A percentile compares a stretch with the other conserved stretches of the same genome.
These are phyloP conservation scores for Cynopterus brachyotis DNA, from an alignment of 2,113 vertebrate species.

Conservation along the genomic window DNA sequence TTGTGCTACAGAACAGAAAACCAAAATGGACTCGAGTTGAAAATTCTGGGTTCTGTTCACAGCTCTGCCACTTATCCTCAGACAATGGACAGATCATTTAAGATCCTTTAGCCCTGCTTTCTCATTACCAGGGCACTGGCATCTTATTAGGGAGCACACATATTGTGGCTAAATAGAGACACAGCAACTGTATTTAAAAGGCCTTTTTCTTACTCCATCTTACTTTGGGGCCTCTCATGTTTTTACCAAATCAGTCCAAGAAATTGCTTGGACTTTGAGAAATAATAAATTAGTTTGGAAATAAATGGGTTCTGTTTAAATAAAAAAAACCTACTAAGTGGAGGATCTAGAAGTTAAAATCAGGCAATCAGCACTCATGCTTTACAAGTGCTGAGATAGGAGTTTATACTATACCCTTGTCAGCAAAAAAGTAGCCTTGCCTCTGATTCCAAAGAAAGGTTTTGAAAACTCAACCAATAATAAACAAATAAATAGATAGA, in stretches of 20 bases:
- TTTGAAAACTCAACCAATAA: background rate
- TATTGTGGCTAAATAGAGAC: background rate
- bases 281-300: conserved; percentile 75
- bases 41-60: background rate
- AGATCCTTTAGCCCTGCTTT: background rate
- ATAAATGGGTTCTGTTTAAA: conserved; percentile 44
- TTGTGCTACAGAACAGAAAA: background rate
- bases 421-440: background rate
- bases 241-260: background rate
- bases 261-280: background rate
- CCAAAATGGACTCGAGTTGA: background rate
- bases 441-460: background rate
- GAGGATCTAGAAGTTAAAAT: background rate
- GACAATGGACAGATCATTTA: accelerated
- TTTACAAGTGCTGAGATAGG: background rate
- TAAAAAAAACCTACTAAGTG: background rate
- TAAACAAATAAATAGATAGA: too few relatives aligned
- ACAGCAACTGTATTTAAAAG: background rate
- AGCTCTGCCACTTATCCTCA: background rate
- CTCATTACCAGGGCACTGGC: accelerated
- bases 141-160: accelerated
- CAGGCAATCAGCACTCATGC: background rate
- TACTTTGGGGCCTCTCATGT: background rate
- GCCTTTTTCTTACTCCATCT: background rate
- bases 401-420: background rate